Evolutionary conservation across 2,113 vertebrate genomes (phyloP).

Genomic region (Melanerpes formicivorus): DNA sequence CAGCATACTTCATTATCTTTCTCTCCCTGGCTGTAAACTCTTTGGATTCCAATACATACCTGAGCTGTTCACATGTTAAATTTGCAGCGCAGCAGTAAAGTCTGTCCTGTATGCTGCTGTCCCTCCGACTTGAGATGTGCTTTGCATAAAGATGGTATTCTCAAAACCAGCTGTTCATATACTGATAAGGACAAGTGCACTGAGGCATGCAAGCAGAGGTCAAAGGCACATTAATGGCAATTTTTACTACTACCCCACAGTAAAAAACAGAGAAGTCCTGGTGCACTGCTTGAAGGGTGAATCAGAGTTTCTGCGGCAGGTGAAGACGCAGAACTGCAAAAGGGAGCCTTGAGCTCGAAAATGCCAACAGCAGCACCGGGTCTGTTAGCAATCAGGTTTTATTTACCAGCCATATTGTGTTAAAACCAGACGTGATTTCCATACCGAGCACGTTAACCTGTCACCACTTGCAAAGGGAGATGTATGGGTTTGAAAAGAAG

Average conservation of each 20-base stretch:
- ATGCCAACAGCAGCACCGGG: constrained; percentile 1
- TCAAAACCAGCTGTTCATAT: constrained; percentile 24
- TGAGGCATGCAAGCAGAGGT: background rate
- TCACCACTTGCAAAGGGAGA: background rate
- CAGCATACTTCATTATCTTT: background rate
- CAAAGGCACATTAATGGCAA: background rate
- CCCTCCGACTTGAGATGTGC: background rate
- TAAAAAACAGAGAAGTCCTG: background rate
- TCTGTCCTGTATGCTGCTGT: background rate
- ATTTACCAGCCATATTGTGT: constrained; percentile 70
- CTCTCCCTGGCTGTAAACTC: background rate
- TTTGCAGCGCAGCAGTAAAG: background rate
- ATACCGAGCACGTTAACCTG: constrained; percentile 45
- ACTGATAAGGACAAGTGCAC: background rate
- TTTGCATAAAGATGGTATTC: background rate
- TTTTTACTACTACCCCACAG: background rate
- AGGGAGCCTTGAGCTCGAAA: background rate
- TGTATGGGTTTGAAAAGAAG: background rate
- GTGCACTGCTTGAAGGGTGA: constrained; percentile 5
- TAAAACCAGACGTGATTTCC: constrained; percentile 53
- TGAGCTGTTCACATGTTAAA: background rate
- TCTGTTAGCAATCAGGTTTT: constrained; percentile 47
- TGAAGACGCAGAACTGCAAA: constrained; percentile 44
- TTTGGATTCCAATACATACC: constrained; percentile 27
- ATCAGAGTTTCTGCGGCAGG: constrained; percentile 66